Evolutionary conservation across 2,113 vertebrate genomes (phyloP).

Genomic region (Ptilonorhynchus violaceus): DNA sequence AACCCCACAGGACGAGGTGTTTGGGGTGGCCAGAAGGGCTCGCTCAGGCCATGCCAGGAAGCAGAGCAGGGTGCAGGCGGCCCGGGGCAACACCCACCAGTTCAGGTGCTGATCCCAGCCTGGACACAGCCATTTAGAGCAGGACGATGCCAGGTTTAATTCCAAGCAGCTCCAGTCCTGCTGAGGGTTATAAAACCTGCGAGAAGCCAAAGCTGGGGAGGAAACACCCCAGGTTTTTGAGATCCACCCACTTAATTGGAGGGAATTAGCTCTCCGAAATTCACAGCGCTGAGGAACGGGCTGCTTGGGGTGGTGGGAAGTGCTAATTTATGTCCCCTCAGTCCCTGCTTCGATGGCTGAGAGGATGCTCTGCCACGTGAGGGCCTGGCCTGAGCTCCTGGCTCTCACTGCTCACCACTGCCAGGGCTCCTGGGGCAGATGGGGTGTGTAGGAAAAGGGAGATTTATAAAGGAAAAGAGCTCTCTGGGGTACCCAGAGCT

Average conservation of each 20-base stretch:
- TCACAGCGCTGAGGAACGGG: background rate
- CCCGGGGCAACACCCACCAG: background rate
- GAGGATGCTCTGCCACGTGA: background rate
- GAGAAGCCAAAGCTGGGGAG: background rate
- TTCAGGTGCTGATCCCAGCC: background rate
- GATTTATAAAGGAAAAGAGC: background rate
- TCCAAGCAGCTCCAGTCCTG: background rate
- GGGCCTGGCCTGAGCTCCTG: background rate
- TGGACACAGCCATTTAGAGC: accelerated
- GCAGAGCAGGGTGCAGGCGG: background rate
- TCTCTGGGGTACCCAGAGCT: accelerated
- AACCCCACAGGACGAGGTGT: accelerated
- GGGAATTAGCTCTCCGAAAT: background rate
- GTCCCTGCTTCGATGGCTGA: background rate
- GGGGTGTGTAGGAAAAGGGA: accelerated
- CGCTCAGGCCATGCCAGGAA: background rate
- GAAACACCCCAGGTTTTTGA: background rate
- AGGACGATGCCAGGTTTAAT: accelerated
- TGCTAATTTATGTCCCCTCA: background rate
- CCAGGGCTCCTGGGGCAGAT: background rate
- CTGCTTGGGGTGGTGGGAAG: background rate
- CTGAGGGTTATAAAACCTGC: background rate
- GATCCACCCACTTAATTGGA: background rate
- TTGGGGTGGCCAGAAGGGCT: background rate
- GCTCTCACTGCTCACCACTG: background rate